phyloP scores from a whole-genome alignment of 1,140 invertebrate species.

The Ceratina australensis region DNA sequence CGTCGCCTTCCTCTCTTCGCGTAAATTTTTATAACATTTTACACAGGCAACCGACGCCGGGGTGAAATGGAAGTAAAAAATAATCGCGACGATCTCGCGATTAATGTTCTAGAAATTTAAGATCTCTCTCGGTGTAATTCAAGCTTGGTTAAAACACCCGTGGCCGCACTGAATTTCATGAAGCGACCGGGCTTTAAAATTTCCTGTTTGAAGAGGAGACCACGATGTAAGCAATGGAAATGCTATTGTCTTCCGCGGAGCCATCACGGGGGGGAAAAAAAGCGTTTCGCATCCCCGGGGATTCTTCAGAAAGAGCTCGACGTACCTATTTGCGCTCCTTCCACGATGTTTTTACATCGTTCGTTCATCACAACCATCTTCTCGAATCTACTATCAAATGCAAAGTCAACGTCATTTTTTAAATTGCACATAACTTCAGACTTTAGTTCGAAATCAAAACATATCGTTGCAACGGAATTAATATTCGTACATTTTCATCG shows the following conservation, averaged over 20 bases:
- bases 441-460: not conserved
- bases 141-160: not conserved
- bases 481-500: not conserved
- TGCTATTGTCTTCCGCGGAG: slow-evolving; percentile 34
- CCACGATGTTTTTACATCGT: slow-evolving; percentile 3
- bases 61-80: not conserved
- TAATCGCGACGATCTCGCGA: not conserved
- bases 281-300: slow-evolving; percentile 33
- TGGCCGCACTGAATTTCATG: slow-evolving; percentile 20
- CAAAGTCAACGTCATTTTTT: not conserved
- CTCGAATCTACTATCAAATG: not conserved
- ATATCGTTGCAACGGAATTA: not conserved
- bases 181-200: slow-evolving; percentile 29
- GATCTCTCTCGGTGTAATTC: not conserved
- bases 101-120: slow-evolving; percentile 22
- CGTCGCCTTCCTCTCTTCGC: not conserved
- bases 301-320: slow-evolving; percentile 11
- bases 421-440: too few relatives aligned
- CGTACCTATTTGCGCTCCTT: not conserved
- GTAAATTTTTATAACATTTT: not conserved
- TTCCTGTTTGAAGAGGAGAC: slow-evolving; percentile 24
- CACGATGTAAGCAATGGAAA: slow-evolving; percentile 42
- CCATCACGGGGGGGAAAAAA: slow-evolving; percentile 28
- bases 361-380: not conserved
- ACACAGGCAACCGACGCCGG: not conserved